Percentiles rank a stretch among this genome's conserved stretches.
These are phyloP conservation scores for Chitala chitala DNA, from an alignment of 2,113 vertebrate species.

Conservation along the genomic window DNA sequence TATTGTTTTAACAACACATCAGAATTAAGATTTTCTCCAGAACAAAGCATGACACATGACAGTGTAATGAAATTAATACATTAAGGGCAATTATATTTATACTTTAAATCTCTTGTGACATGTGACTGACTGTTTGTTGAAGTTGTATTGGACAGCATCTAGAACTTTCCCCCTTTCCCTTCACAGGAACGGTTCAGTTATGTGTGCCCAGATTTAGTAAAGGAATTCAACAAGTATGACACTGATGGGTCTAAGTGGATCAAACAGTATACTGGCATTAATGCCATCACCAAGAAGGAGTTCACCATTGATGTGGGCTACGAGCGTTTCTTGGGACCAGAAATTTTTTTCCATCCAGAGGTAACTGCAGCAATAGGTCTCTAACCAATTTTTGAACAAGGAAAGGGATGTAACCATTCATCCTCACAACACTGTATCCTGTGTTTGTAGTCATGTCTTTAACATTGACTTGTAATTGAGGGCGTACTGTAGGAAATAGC, in stretches of 20 bases:
- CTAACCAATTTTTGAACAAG: not conserved
- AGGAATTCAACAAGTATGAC: slow-evolving; percentile 97
- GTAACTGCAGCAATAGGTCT: slow-evolving; percentile 47
- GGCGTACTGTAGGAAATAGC: too few species aligned
- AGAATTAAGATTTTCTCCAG: too few species aligned
- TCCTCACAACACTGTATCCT: not conserved
- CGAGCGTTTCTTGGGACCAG: slow-evolving; percentile 92
- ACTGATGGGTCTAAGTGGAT: slow-evolving; percentile 95
- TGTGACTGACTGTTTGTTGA: too few species aligned
- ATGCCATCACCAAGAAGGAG: slow-evolving; percentile 94
- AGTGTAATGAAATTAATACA: too few species aligned
- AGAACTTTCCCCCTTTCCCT: slow-evolving; percentile 1
- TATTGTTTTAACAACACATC: too few species aligned
- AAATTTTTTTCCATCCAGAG: slow-evolving; percentile 98
- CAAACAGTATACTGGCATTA: slow-evolving; percentile 96
- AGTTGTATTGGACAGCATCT: too few species aligned
- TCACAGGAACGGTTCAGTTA: slow-evolving; percentile 91
- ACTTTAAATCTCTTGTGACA: too few species aligned
- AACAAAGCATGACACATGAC: too few species aligned
- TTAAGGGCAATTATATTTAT: too few species aligned
- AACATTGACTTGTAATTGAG: too few species aligned
- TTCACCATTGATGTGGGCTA: slow-evolving; percentile 97
- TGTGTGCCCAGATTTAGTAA: slow-evolving; percentile 94
- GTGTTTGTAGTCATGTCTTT: too few species aligned
- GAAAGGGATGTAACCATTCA: not conserved